Evolutionary conservation across 2,797 vertebrate genomes (phyloP), one percentile per base, ranked within the genome.

Genomic region (Gorsachius magnificus): DNA sequence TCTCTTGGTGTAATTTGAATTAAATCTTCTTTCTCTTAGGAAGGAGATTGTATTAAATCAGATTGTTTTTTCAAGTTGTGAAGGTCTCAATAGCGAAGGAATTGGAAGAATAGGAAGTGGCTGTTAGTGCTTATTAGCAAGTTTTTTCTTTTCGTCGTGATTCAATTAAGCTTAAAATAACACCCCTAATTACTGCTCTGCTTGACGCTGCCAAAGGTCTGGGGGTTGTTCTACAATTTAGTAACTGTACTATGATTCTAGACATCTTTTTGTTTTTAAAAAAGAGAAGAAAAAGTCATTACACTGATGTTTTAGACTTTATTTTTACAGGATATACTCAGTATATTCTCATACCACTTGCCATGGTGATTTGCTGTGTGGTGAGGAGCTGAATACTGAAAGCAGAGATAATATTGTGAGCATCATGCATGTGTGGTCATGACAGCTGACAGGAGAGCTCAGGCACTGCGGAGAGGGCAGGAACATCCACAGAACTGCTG

Each of bases 131-230:
- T 94, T 88, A 46, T 96, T 94, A 92, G 48, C 57, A 78, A 36
- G 3, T 28, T 63, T 95, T 90, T 93, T 88, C 74, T 95, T 80
- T 89, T 94, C 41, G 36, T 83, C 11, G 0, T 88, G 64, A 89
- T 97, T 93, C 29, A 75, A 8, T 96, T 94, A 94, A 80, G 26
- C 71, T 85, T 93, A 93, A 78, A 83, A 82, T 79, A 96, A 28
- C 75, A 22, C 41, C 50, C 83, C 16, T 71, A 60, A 78, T 94
- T 95, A 65, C 35, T 92, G 56, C 31, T 88, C 33, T 90, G 17
- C 51, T 93, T 92, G 76, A 77, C 53, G 48, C 58, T 84, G 41
- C 83, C 69, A 57, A 35, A 87, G 66, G 60, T 24, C 66, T 64
- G 25, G 54, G 28, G 16, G 4, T 78, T 79, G 31, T 85, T 91